Base-by-base conservation (phyloP, 2,888 invertebrate genomes). In the Drosophila flavopinicola region DNA sequence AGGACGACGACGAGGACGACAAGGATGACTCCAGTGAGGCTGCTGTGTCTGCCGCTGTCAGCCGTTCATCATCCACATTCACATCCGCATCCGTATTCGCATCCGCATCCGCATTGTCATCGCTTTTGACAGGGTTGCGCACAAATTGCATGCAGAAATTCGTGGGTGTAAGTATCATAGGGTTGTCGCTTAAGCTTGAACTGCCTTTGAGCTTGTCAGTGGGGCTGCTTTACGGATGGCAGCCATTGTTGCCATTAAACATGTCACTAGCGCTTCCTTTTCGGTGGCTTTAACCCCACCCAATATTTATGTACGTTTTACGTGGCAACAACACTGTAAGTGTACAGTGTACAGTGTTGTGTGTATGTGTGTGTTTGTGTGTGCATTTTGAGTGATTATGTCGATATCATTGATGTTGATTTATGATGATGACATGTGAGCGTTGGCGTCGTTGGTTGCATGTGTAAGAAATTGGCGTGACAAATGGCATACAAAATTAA, bases 401-500 rank as follows among this genome's bases (percentile, higher is more conserved):
- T 82, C 87, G 78, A 83, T 87, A 85, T 75, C 78, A 84, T 82
- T 86, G 82, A 82, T 85, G 83, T 82, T 87, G 83, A 83, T 83
- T 86, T 84, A 86, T 83, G 75, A 68, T 86, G 87, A 84, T 86
- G 86, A 71, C 71, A 54, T 61, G 53, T 68, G 65, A 27, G 58
- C 57, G 58, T 51, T 29, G 52, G 39, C 49, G 37, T 42, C 33
- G 42, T 47, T 45, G 44, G 13, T 37, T 64, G 24, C 44, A 53
- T 60, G 49, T 56, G 73, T 41, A 58, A 64, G 66, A 52, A 69
- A 76, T 67, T 61, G 61, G 42, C 45, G 51, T 77, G 66, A 75
- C 68, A 75, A 75, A 66, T 79, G 63, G 54, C 61, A 49, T 27
- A 68, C 57, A 49, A 77, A 66, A 66, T 70, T 66, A 61, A 68